These are phyloP conservation scores for Bos javanicus DNA, from an alignment of 2,113 vertebrate genomes.

Conservation along the genomic window DNA sequence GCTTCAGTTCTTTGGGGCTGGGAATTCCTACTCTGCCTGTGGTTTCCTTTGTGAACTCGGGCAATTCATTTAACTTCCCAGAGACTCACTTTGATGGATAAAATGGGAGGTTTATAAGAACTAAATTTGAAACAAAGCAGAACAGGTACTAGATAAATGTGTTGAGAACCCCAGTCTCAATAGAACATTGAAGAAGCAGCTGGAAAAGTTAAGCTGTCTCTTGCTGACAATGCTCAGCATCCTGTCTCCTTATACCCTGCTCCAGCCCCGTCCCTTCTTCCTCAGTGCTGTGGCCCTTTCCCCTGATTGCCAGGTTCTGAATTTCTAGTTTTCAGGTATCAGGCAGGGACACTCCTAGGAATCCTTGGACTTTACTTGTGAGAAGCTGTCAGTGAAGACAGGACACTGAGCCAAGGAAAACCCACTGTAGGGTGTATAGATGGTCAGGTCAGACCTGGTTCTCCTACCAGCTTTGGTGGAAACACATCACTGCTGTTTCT, in stretches of 20 bases:
- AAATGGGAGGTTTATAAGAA: neutral
- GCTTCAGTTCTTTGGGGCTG: too few species aligned
- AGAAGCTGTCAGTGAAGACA: neutral
- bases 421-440: neutral
- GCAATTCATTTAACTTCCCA: neutral
- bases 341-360: neutral
- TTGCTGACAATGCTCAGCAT: neutral
- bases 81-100: neutral
- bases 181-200: neutral
- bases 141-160: neutral
- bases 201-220: neutral
- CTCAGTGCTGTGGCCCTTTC: neutral
- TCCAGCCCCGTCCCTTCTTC: too few species aligned
- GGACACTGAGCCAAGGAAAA: neutral
- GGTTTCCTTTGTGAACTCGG: neutral
- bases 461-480: neutral
- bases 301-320: neutral
- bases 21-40: neutral
- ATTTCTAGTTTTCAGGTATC: neutral
- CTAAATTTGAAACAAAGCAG: neutral
- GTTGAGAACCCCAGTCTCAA: neutral
- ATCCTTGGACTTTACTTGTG: neutral
- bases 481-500: neutral
- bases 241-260: rapidly evolving
- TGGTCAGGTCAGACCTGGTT: neutral